A percentile compares a stretch with the other conserved stretches of the same genome.
Evolutionary conservation across 2,797 vertebrate species (phyloP).

Genomic region (Pipistrellus kuhlii): DNA sequence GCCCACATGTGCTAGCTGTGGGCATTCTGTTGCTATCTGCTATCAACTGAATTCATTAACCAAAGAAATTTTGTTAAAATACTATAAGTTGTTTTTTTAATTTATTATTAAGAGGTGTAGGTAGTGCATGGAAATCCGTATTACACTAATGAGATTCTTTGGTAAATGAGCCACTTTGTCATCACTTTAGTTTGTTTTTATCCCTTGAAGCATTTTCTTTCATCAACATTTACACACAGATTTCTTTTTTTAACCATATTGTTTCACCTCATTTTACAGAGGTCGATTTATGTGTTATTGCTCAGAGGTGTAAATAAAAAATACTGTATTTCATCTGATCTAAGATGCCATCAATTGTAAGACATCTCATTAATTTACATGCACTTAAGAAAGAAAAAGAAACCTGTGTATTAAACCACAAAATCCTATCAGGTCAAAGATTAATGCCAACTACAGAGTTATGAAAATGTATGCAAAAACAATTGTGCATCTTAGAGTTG

Average conservation of each 20-base stretch:
- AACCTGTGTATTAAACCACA: neutral
- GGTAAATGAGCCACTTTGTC: constrained; percentile 92
- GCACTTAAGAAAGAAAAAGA: constrained; percentile 36
- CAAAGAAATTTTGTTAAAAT: constrained; percentile 90
- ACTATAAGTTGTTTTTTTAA: constrained; percentile 84
- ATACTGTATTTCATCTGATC: constrained; percentile 60
- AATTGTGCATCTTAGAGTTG: constrained; percentile 25
- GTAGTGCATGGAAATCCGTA: constrained; percentile 96
- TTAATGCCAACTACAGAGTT: constrained; percentile 35
- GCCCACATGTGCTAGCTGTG: constrained; percentile 95
- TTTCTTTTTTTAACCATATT: constrained; percentile 86
- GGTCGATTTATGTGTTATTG: constrained; percentile 95
- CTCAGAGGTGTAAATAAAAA: constrained; percentile 79
- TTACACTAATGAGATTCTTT: constrained; percentile 94
- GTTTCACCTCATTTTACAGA: constrained; percentile 93
- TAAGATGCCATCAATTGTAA: constrained; percentile 46
- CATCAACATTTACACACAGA: constrained; percentile 88
- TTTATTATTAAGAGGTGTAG: constrained; percentile 85
- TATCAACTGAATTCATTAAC: constrained; percentile 96
- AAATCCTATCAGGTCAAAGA: neutral
- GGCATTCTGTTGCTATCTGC: constrained; percentile 93
- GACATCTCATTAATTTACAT: constrained; percentile 22
- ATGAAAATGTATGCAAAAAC: constrained; percentile 30
- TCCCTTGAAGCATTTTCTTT: constrained; percentile 86
- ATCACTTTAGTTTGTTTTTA: constrained; percentile 86